Evolutionary conservation across 2,797 vertebrate species (phyloP).

Genomic region (Mormyrus hasselquistii): DNA sequence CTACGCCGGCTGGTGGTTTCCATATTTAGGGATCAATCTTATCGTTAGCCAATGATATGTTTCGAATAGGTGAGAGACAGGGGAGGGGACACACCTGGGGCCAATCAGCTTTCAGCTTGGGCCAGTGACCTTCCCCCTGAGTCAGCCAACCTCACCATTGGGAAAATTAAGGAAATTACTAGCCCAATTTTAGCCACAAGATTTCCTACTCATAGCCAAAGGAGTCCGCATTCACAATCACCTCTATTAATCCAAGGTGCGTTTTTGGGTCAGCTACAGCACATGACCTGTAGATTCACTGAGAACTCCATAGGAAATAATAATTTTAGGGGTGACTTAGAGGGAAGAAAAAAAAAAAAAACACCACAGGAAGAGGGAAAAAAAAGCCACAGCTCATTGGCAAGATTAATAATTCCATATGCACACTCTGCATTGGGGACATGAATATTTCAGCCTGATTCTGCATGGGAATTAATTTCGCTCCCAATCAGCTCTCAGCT

Average conservation of each 20-base stretch:
- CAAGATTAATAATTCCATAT: neutral
- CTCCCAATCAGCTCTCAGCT: neutral
- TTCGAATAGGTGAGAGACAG: neutral
- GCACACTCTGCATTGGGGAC: neutral
- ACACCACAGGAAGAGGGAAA: neutral
- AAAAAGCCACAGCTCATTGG: neutral
- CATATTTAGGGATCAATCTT: neutral
- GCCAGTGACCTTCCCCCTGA: neutral
- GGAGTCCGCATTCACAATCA: neutral
- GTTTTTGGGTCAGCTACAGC: neutral
- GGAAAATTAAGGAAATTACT: neutral
- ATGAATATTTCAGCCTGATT: constrained; percentile 1
- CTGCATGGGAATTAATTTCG: constrained; percentile 5
- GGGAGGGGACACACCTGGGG: neutral
- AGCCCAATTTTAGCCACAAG: neutral
- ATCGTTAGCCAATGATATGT: neutral
- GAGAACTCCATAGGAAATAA: neutral
- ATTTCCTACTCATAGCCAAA: neutral
- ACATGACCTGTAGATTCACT: neutral
- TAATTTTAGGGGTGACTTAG: constrained; percentile 8
- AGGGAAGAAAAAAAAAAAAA: neutral
- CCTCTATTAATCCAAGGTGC: neutral
- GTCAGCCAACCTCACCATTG: neutral
- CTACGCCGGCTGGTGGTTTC: neutral
- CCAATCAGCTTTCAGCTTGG: neutral